phyloP scores from a whole-genome alignment of 2,888 invertebrate genomes.

The Oligia strigilis region DNA sequence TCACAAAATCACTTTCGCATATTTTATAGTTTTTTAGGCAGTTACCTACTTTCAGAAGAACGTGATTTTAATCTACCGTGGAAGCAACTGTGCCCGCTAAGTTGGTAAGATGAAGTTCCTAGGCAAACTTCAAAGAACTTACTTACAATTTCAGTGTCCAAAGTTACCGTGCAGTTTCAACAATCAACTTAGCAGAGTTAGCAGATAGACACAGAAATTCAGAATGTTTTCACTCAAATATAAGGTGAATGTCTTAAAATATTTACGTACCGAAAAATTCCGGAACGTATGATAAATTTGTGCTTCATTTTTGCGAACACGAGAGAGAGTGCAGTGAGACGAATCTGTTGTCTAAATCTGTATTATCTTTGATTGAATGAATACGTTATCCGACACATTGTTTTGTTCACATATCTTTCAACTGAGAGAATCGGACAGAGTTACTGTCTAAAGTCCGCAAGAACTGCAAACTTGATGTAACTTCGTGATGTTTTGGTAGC shows the following conservation, averaged over 20 bases:
- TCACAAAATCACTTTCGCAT: constrained; percentile 8
- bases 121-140: constrained; percentile 50
- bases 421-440: not conserved
- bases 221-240: constrained; percentile 9
- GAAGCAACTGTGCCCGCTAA: constrained; percentile 18
- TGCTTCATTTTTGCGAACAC: constrained; percentile 52
- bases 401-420: constrained; percentile 44
- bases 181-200: constrained; percentile 41
- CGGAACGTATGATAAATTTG: constrained; percentile 56
- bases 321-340: constrained; percentile 36
- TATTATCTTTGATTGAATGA: constrained; percentile 62
- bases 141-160: constrained; percentile 37
- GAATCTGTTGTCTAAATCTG: constrained; percentile 43
- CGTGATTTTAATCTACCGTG: constrained; percentile 26
- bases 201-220: constrained; percentile 25
- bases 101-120: constrained; percentile 21
- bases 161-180: constrained; percentile 31
- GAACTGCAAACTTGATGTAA: constrained; percentile 4
- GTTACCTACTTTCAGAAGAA: not conserved
- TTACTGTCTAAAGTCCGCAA: not conserved
- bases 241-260: constrained; percentile 21
- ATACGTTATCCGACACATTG: constrained; percentile 50
- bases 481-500: not conserved
- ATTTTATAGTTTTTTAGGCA: not conserved
- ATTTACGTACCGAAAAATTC: constrained; percentile 61